phyloP scores from a whole-genome alignment of 2,797 vertebrate species.

The Phalanger gymnotis region DNA sequence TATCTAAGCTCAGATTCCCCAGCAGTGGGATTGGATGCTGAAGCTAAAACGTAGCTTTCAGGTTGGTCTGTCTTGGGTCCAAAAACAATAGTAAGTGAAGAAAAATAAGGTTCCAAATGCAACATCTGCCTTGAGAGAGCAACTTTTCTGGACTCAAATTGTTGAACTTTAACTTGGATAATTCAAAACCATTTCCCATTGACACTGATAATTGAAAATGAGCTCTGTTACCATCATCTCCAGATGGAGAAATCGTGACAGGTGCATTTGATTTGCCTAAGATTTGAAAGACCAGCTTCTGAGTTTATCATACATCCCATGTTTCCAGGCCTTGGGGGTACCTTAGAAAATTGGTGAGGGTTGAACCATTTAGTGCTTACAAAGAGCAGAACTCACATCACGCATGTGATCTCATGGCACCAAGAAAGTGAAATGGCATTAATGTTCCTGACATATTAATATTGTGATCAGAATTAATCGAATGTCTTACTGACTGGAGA shows the following conservation, averaged over 20 bases:
- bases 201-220: conserved; percentile 12
- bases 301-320: conserved; percentile 5
- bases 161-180: conserved; percentile 11
- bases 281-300: conserved; percentile 13
- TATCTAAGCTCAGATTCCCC: not conserved
- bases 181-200: conserved; percentile 30
- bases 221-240: not conserved
- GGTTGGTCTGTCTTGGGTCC: not conserved
- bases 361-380: conserved; percentile 3
- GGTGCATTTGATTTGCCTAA: conserved; percentile 48
- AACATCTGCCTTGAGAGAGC: conserved; percentile 31
- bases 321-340: not conserved
- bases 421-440: not conserved
- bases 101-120: conserved; percentile 20
- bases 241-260: conserved; percentile 33
- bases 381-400: not conserved
- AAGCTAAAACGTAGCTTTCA: not conserved
- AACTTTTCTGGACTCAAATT: conserved; percentile 36
- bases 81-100: not conserved
- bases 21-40: not conserved
- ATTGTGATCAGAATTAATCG: not conserved
- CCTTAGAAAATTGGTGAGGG: not conserved
- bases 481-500: not conserved
- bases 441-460: not conserved
- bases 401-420: not conserved